Percentiles rank a stretch among this genome's conserved stretches.
phyloP scores from a whole-genome alignment of 2,797 vertebrate species.

The Eupleurogrammus muticus region DNA sequence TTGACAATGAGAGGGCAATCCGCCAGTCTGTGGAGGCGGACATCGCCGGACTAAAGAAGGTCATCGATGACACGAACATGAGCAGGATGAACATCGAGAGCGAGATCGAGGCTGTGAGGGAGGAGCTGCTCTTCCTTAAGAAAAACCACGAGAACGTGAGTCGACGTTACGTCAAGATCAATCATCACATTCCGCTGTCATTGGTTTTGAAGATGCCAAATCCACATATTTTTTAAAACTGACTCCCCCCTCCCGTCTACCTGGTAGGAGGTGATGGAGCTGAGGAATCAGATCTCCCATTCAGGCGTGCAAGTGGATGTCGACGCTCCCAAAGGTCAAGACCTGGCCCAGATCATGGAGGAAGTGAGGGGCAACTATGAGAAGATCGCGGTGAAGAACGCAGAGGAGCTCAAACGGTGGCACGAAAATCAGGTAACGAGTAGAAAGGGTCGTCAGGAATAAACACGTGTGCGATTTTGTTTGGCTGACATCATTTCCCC shows the following conservation, averaged over 20 bases:
- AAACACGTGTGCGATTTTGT: background rate
- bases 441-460: background rate
- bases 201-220: background rate
- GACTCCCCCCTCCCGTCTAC: background rate
- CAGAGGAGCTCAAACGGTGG: conserved; percentile 89
- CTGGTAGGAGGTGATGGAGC: conserved; percentile 87
- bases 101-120: conserved; percentile 91
- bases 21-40: conserved; percentile 92
- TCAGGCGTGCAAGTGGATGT: conserved; percentile 93
- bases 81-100: conserved; percentile 90
- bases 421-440: conserved; percentile 86
- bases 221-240: background rate
- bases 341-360: conserved; percentile 89
- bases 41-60: conserved; percentile 89
- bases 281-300: conserved; percentile 87
- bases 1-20: conserved; percentile 90
- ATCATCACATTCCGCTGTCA: background rate
- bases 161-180: background rate
- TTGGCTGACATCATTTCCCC: background rate
- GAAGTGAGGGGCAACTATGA: conserved; percentile 92
- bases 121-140: conserved; percentile 91
- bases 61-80: conserved; percentile 93
- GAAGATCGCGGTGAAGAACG: conserved; percentile 87
- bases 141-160: conserved; percentile 90
- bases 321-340: conserved; percentile 91